Percentiles rank a stretch among this genome's conserved stretches.
Conservation (phyloP, 1,140 invertebrate species). For the Brachionus rotundiformis region DNA sequence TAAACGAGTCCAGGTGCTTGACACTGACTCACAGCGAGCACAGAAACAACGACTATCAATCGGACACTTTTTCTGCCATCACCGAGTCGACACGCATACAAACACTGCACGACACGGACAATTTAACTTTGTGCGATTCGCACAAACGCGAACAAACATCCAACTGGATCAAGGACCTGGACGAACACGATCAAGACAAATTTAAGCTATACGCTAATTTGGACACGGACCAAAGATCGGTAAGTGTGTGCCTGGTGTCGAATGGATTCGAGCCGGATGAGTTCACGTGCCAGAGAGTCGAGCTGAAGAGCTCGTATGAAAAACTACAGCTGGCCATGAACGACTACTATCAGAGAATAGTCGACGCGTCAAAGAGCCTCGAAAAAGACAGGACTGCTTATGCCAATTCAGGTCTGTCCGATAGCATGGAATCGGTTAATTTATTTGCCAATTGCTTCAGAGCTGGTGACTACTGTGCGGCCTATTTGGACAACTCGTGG, state of each 20-base stretch:
- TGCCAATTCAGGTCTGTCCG: not conserved
- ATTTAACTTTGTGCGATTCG: conserved; percentile 24
- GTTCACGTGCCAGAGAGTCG: conserved; percentile 18
- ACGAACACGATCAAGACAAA: conserved; percentile 20
- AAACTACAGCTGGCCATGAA: conserved; percentile 9
- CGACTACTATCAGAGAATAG: conserved; percentile 30
- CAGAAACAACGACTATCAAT: conserved; percentile 22
- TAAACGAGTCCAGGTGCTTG: not conserved
- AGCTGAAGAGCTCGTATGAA: not conserved
- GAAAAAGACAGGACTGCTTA: not conserved
- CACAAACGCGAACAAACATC: conserved; percentile 18
- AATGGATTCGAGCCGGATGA: not conserved
- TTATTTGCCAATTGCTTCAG: not conserved
- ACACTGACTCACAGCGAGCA: conserved; percentile 7
- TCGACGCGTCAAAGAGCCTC: conserved; percentile 14
- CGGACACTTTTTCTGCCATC: conserved; percentile 33
- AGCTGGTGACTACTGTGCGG: not conserved
- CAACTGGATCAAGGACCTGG: conserved; percentile 43
- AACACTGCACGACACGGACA: conserved; percentile 15
- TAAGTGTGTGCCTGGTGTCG: not conserved
- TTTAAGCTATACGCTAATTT: not conserved
- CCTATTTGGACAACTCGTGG: not conserved
- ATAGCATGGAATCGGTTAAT: conserved; percentile 13
- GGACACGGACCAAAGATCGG: not conserved
- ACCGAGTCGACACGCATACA: conserved; percentile 48